Evolutionary conservation across 2,797 vertebrate species (phyloP).

Genomic region (Enteromius fasciolatus): DNA sequence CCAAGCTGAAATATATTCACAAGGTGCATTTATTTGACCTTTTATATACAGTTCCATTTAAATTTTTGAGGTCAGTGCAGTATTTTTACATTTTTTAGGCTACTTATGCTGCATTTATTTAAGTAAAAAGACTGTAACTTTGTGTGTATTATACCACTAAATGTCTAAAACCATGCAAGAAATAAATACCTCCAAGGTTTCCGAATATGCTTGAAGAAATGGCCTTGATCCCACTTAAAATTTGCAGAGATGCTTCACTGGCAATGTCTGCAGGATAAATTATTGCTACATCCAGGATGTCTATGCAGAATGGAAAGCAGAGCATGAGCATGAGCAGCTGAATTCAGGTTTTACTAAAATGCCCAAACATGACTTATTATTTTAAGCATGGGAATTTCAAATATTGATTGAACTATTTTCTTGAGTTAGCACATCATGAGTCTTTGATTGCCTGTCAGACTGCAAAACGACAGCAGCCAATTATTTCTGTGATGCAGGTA

Average conservation of each 20-base stretch:
- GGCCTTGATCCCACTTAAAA: conserved; percentile 21
- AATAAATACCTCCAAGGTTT: conserved; percentile 42
- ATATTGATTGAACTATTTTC: not conserved
- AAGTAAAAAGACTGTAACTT: not conserved
- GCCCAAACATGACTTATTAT: not conserved
- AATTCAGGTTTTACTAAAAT: conserved; percentile 8
- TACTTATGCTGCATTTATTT: not conserved
- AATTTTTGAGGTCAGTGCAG: not conserved
- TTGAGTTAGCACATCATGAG: not conserved
- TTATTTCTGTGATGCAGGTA: not conserved
- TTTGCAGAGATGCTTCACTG: conserved; percentile 22
- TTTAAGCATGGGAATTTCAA: conserved; percentile 3
- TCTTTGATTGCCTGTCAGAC: not conserved
- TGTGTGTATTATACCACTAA: not conserved
- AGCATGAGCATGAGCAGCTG: not conserved
- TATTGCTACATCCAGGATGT: conserved; percentile 28
- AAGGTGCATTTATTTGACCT: not conserved
- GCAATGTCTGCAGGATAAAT: conserved; percentile 41
- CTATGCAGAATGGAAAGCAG: conserved; percentile 33
- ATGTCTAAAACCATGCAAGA: not conserved
- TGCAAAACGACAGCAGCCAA: not conserved
- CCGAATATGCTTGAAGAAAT: conserved; percentile 23
- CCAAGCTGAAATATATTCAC: conserved; percentile 37
- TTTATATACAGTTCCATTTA: not conserved
- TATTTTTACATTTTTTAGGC: not conserved